phyloP scores from a whole-genome alignment of 53 echinoderm and acorn worm genomes.

The Paelopatides confundens region DNA sequence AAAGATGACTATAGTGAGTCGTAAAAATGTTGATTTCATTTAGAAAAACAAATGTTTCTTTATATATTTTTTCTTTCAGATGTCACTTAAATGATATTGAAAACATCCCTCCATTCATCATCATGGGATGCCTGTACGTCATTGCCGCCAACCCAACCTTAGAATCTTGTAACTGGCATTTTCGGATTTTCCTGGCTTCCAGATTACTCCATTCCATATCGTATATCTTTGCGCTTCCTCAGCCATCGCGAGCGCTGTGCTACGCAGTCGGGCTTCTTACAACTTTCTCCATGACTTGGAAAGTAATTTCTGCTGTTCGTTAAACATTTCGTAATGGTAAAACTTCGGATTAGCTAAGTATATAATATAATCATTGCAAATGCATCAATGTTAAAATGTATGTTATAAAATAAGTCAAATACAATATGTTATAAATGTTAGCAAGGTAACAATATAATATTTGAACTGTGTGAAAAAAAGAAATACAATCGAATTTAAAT shows the following conservation, averaged over 20 bases:
- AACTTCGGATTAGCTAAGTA: too few species aligned
- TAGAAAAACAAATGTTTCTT: too few species aligned
- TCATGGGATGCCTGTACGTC: constrained; percentile 64
- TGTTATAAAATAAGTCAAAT: too few species aligned
- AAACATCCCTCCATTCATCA: constrained; percentile 75
- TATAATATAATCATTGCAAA: too few species aligned
- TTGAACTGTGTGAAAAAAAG: too few species aligned
- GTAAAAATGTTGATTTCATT: too few species aligned
- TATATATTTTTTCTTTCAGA: constrained; percentile 40
- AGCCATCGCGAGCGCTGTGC: constrained; percentile 52
- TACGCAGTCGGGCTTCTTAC: constrained; percentile 44
- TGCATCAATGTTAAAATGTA: too few species aligned
- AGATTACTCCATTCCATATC: constrained; percentile 69
- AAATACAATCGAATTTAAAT: too few species aligned
- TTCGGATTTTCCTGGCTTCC: constrained; percentile 62
- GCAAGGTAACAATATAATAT: too few species aligned
- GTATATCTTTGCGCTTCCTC: constrained; percentile 64
- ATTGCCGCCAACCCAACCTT: constrained; percentile 50
- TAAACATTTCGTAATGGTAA: too few species aligned
- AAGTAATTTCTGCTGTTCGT: neutral
- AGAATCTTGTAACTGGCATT: constrained; percentile 58
- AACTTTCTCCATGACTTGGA: constrained; percentile 60
- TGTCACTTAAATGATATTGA: constrained; percentile 81
- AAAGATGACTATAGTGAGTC: too few species aligned
- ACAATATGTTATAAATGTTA: too few species aligned